A percentile compares a stretch with the other conserved stretches of the same genome.
phyloP scores from a whole-genome alignment of 2,797 vertebrate genomes.

The Pseudomugil tenellus region DNA sequence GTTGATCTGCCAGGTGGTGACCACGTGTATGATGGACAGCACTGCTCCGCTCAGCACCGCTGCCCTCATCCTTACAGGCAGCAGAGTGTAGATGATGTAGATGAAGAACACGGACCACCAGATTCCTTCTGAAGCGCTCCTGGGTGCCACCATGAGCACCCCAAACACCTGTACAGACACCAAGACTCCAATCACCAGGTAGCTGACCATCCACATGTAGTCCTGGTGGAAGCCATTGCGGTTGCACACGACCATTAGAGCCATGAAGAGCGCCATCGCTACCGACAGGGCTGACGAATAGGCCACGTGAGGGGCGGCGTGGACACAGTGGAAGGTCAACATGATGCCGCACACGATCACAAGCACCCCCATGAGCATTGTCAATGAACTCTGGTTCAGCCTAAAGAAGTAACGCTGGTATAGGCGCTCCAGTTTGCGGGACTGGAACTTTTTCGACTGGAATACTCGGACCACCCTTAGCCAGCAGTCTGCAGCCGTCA shows the following conservation, averaged over 20 bases:
- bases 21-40: conserved; percentile 88
- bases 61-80: conserved; percentile 94
- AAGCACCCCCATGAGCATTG: conserved; percentile 95
- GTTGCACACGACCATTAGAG: conserved; percentile 94
- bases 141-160: conserved; percentile 86
- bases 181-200: conserved; percentile 90
- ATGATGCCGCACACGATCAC: conserved; percentile 92
- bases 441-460: conserved; percentile 95
- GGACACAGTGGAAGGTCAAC: conserved; percentile 92
- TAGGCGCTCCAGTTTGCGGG: conserved; percentile 93
- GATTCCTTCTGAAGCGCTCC: conserved; percentile 90
- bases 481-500: conserved; percentile 86
- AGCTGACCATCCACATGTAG: conserved; percentile 98
- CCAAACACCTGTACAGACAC: conserved; percentile 89
- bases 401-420: conserved; percentile 98
- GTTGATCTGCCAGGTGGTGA: conserved; percentile 91
- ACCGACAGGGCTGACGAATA: conserved; percentile 85
- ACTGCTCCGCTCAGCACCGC: conserved; percentile 90
- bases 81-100: conserved; percentile 96
- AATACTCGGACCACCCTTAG: conserved; percentile 88
- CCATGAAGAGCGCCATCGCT: conserved; percentile 90
- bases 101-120: conserved; percentile 98
- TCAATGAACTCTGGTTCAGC: conserved; percentile 97
- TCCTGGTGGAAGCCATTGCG: conserved; percentile 96
- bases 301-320: conserved; percentile 81